Percentiles rank a stretch among this genome's conserved stretches.
Conservation (phyloP, 2,797 vertebrate species). For the Acanthornis magna region DNA sequence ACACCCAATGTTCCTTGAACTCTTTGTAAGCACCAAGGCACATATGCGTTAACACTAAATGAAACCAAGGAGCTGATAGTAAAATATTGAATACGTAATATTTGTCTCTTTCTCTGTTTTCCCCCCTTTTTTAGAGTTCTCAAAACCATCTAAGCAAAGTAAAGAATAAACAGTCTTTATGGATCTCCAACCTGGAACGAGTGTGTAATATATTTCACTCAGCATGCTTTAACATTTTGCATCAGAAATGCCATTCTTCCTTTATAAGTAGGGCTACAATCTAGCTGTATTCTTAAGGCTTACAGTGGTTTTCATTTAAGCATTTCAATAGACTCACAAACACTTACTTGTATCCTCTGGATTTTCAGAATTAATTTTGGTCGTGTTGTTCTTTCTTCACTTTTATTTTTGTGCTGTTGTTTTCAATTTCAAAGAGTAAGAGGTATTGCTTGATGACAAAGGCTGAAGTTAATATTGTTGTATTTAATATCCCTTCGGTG, state of each 20-base stretch:
- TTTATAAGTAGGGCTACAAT: not conserved
- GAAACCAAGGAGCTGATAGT: conserved; percentile 71
- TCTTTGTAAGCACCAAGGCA: conserved; percentile 76
- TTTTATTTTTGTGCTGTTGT: conserved; percentile 34
- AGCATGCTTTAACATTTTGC: not conserved
- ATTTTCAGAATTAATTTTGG: conserved; percentile 24
- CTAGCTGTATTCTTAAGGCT: not conserved
- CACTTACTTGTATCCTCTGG: not conserved
- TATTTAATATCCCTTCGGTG: conserved; percentile 50
- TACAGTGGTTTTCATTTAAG: conserved; percentile 19
- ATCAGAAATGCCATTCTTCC: conserved; percentile 2
- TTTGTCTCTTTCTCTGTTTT: not conserved
- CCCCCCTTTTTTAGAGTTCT: not conserved
- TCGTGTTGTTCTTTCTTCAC: not conserved
- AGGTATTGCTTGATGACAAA: conserved; percentile 55
- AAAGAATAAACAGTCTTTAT: conserved; percentile 22
- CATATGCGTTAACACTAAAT: conserved; percentile 76
- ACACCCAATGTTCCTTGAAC: conserved; percentile 74
- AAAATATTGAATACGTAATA: conserved; percentile 49
- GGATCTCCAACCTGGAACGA: not conserved
- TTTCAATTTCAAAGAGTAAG: conserved; percentile 44
- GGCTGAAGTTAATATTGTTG: conserved; percentile 55
- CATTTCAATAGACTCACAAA: not conserved
- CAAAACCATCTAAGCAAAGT: conserved; percentile 1
- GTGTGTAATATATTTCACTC: not conserved